phyloP scores from a whole-genome alignment of 1,140 invertebrate species.

The Atta texana region DNA sequence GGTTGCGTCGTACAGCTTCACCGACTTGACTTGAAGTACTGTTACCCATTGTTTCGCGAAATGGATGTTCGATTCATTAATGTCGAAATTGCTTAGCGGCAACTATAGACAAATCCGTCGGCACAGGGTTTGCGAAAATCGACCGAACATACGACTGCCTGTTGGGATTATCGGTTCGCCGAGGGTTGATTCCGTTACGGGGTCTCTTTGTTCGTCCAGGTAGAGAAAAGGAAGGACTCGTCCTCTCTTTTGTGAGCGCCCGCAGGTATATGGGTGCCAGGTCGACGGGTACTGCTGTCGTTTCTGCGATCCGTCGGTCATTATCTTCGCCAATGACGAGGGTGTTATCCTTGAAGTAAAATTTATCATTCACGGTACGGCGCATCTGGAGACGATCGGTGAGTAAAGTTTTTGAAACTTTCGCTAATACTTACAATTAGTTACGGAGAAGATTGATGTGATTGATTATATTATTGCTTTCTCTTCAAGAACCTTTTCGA shows the following conservation, averaged over 20 bases:
- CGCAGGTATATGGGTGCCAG: slow-evolving; percentile 74
- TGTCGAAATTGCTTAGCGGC: slow-evolving; percentile 42
- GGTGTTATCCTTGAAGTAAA: slow-evolving; percentile 76
- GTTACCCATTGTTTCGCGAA: slow-evolving; percentile 62
- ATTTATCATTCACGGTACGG: slow-evolving; percentile 73
- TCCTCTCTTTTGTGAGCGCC: slow-evolving; percentile 68
- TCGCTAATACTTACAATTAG: background rate
- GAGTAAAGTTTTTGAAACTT: slow-evolving; percentile 39
- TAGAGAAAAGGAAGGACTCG: slow-evolving; percentile 69
- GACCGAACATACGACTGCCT: slow-evolving; percentile 7
- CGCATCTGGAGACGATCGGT: slow-evolving; percentile 2
- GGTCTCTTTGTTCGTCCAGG: slow-evolving; percentile 76
- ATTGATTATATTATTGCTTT: background rate
- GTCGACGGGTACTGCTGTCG: slow-evolving; percentile 67
- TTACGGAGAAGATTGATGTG: background rate
- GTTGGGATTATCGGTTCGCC: slow-evolving; percentile 44
- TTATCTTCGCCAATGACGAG: slow-evolving; percentile 77
- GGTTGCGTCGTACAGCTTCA: slow-evolving; percentile 13
- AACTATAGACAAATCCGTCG: slow-evolving; percentile 12
- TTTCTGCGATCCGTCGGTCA: slow-evolving; percentile 70
- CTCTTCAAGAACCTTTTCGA: background rate
- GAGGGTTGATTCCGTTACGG: slow-evolving; percentile 75
- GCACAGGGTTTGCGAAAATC: slow-evolving; percentile 15
- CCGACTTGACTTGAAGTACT: slow-evolving; percentile 39
- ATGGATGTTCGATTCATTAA: slow-evolving; percentile 71